Evolutionary conservation across 64 coral and sea anemone genomes (phyloP).

Genomic region (Montipora sp.): DNA sequence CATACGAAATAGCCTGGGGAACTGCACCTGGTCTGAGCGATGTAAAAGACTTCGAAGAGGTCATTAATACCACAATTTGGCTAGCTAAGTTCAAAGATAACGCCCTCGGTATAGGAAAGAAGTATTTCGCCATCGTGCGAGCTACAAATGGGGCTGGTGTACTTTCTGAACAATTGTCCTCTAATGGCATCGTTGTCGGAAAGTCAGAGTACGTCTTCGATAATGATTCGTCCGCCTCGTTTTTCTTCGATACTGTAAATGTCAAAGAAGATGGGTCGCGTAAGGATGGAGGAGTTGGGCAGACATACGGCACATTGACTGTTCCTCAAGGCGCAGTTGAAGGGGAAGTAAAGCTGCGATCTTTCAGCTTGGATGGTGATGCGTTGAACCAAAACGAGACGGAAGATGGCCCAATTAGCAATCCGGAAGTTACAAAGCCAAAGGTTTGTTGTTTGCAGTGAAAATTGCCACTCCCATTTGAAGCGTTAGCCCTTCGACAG

Average conservation of each 20-base stretch:
- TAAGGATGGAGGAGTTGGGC: slow-evolving; percentile 78
- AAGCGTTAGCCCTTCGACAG: no score
- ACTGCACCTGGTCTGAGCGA: slow-evolving; percentile 47
- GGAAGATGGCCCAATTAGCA: slow-evolving; percentile 66
- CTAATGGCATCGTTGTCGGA: slow-evolving; percentile 73
- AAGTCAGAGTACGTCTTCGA: slow-evolving; percentile 61
- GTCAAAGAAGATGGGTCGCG: slow-evolving; percentile 69
- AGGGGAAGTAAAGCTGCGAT: slow-evolving; percentile 73
- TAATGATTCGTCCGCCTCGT: slow-evolving; percentile 62
- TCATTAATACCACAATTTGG: slow-evolving; percentile 76
- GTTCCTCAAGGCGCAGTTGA: slow-evolving; percentile 88
- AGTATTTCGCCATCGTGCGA: slow-evolving; percentile 62
- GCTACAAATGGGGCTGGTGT: slow-evolving; percentile 71
- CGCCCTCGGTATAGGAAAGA: slow-evolving; percentile 14
- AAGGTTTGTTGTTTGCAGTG: slow-evolving; percentile 2
- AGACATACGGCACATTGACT: slow-evolving; percentile 89
- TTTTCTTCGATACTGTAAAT: slow-evolving; percentile 94
- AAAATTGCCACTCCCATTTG: neutral
- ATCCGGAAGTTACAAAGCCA: slow-evolving; percentile 68
- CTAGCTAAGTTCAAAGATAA: slow-evolving; percentile 67
- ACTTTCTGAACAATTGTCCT: slow-evolving; percentile 47
- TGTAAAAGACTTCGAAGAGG: slow-evolving; percentile 63
- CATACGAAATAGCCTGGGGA: slow-evolving; percentile 81
- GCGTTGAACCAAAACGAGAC: slow-evolving; percentile 27
- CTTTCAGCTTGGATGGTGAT: slow-evolving; percentile 78